Evolutionary conservation across 1,140 invertebrate genomes (phyloP).

Genomic region (Caenorhabditis elegans): DNA sequence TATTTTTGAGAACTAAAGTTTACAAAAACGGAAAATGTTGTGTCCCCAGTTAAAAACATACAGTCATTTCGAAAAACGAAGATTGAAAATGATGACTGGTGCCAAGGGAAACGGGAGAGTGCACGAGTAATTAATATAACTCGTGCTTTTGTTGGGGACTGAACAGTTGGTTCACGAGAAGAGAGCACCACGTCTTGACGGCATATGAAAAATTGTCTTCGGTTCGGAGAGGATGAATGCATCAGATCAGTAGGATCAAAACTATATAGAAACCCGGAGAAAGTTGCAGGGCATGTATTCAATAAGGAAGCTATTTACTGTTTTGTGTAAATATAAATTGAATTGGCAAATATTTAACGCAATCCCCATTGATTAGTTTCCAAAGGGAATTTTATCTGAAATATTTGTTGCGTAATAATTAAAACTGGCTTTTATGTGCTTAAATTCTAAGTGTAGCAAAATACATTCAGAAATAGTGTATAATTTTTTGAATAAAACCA

Average conservation of each 20-base stretch:
- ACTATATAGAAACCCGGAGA: not conserved
- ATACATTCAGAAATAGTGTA: too few species aligned
- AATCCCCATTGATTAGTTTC: too few species aligned
- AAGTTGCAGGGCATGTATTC: too few species aligned
- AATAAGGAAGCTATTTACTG: too few species aligned
- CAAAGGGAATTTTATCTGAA: too few species aligned
- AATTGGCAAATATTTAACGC: too few species aligned
- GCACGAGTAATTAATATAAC: slow-evolving; percentile 14
- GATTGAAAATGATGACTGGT: not conserved
- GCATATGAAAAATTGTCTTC: slow-evolving; percentile 11
- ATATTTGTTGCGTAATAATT: too few species aligned
- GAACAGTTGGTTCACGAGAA: not conserved
- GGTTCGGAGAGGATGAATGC: not conserved
- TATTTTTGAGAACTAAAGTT: not conserved
- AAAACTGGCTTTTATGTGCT: too few species aligned
- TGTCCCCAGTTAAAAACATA: not conserved
- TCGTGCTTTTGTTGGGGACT: not conserved
- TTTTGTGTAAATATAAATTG: too few species aligned
- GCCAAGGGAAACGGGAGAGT: not conserved
- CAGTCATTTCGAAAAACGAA: too few species aligned
- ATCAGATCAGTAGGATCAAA: not conserved
- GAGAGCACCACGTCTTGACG: not conserved
- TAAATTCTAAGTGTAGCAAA: too few species aligned
- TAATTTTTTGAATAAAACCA: too few species aligned
- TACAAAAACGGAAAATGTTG: not conserved